phyloP scores from a whole-genome alignment of 92 coral and sea anemone species.

The Umimayanthus kanabou region DNA sequence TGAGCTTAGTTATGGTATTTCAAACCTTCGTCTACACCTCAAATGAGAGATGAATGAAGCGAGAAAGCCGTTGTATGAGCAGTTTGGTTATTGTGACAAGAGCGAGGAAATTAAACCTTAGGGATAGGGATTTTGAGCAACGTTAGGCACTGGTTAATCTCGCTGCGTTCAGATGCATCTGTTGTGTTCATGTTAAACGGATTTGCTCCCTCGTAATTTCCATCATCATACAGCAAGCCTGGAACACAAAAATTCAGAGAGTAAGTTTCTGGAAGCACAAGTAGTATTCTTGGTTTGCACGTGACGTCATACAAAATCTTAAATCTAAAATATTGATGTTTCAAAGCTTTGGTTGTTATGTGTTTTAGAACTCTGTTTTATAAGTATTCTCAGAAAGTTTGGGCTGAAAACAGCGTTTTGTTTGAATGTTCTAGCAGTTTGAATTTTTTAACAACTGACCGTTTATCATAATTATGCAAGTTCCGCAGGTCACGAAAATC shows the following conservation, averaged over 20 bases:
- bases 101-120: not conserved
- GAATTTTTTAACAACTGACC: too few species aligned
- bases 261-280: not conserved
- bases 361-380: too few species aligned
- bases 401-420: too few species aligned
- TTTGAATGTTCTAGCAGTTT: too few species aligned
- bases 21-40: not conserved
- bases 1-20: too few species aligned
- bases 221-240: slow-evolving; percentile 71
- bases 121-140: not conserved
- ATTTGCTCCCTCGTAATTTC: slow-evolving; percentile 33
- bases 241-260: not conserved
- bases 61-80: not conserved
- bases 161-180: not conserved
- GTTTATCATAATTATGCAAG: too few species aligned
- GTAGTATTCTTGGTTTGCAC: too few species aligned
- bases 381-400: too few species aligned
- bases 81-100: not conserved
- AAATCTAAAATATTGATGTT: too few species aligned
- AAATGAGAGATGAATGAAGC: not conserved
- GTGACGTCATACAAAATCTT: too few species aligned
- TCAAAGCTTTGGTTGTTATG: too few species aligned
- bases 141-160: not conserved
- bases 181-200: slow-evolving; percentile 29
- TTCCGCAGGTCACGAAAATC: too few species aligned